Evolutionary conservation across 2,888 invertebrate species (phyloP).

Genomic region (Gisinianus flammeolus): DNA sequence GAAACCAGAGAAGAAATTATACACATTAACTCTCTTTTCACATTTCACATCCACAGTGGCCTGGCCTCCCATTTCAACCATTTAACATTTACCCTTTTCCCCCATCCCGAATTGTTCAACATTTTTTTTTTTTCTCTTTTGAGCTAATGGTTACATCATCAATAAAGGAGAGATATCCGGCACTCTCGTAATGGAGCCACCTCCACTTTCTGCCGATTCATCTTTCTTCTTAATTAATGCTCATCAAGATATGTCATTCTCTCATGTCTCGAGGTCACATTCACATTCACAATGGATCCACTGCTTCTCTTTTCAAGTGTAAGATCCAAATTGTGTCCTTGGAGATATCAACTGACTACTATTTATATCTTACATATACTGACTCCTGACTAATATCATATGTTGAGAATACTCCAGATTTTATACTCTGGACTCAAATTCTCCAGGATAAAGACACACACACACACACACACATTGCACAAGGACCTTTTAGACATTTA

Average conservation of each 20-base stretch:
- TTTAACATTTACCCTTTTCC: not conserved
- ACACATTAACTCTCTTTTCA: not conserved
- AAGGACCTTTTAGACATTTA: too few relatives aligned
- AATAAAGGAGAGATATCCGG: not conserved
- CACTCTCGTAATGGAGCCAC: not conserved
- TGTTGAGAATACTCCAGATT: too few relatives aligned
- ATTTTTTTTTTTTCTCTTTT: too few relatives aligned
- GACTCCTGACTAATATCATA: too few relatives aligned
- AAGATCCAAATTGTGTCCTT: too few relatives aligned
- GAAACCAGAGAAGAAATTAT: not conserved
- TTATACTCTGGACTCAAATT: not conserved
- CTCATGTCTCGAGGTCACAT: not conserved
- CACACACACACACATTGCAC: too few relatives aligned
- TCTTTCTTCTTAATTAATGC: conserved; percentile 28
- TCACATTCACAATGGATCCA: not conserved
- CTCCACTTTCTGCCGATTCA: conserved; percentile 12
- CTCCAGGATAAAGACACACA: too few relatives aligned
- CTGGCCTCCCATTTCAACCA: conserved; percentile 5
- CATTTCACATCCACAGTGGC: not conserved
- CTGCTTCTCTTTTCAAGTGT: too few relatives aligned
- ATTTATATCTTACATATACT: too few relatives aligned
- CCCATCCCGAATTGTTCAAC: not conserved
- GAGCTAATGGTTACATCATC: too few relatives aligned
- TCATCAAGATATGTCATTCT: conserved; percentile 20
- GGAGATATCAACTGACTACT: too few relatives aligned